Percentiles rank a stretch among this genome's conserved stretches.
phyloP scores from a whole-genome alignment of 2,888 invertebrate genomes.

The Dromius quadrimaculatus region DNA sequence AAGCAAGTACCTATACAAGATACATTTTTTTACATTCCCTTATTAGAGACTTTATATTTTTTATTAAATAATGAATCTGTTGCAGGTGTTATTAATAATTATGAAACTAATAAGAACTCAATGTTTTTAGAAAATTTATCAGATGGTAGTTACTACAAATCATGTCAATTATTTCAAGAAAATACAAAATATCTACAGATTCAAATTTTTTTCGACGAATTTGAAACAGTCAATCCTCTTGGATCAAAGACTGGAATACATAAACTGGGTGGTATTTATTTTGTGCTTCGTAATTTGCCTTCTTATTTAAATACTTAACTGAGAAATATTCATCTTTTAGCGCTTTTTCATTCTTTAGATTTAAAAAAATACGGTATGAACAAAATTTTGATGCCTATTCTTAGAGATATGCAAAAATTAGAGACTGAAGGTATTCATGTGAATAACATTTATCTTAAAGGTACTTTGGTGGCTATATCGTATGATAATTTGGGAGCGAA shows the following conservation, averaged over 20 bases:
- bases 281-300: constrained; percentile 44
- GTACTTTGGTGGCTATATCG: constrained; percentile 52
- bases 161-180: too few relatives aligned
- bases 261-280: constrained; percentile 52
- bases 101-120: too few relatives aligned
- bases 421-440: constrained; percentile 40
- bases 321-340: constrained; percentile 37
- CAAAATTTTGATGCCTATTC: constrained; percentile 35
- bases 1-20: too few relatives aligned
- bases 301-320: constrained; percentile 34
- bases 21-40: too few relatives aligned
- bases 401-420: constrained; percentile 43
- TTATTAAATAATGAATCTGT: too few relatives aligned
- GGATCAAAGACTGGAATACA: constrained; percentile 52
- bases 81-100: too few relatives aligned
- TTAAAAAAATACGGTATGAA: not conserved
- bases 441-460: constrained; percentile 15
- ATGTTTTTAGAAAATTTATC: too few relatives aligned
- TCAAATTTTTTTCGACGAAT: constrained; percentile 52
- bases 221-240: constrained; percentile 46
- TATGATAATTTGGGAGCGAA: constrained; percentile 56
- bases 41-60: too few relatives aligned
- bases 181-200: too few relatives aligned
- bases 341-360: not conserved
- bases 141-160: too few relatives aligned